Conservation (phyloP, 2,797 vertebrate genomes). For the Discoglossus pictus region DNA sequence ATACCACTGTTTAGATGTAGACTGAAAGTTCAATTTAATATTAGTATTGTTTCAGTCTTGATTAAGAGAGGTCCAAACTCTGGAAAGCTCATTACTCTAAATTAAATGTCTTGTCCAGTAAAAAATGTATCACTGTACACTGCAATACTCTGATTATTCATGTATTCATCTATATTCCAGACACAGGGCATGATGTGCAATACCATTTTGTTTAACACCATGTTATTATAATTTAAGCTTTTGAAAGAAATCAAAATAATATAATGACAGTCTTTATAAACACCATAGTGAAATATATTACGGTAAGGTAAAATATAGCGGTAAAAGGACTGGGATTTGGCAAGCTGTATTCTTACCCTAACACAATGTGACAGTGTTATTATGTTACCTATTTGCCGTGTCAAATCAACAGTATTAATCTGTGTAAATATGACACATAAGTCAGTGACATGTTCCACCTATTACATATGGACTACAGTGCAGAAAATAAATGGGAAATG, state of each 20-base stretch:
- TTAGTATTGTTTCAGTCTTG: too few relatives aligned
- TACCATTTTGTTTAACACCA: too few relatives aligned
- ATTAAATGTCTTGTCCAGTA: too few relatives aligned
- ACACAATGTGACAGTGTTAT: constrained; percentile 61
- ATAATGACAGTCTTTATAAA: background rate
- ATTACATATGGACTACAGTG: constrained; percentile 11
- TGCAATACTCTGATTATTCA: too few relatives aligned
- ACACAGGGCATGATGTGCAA: too few relatives aligned
- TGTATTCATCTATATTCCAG: too few relatives aligned
- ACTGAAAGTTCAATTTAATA: too few relatives aligned
- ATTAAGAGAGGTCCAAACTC: too few relatives aligned
- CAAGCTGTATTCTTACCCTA: constrained; percentile 56
- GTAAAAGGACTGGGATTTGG: constrained; percentile 57
- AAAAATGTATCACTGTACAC: too few relatives aligned
- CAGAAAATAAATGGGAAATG: constrained; percentile 47
- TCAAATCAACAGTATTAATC: constrained; percentile 59
- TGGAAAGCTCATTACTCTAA: too few relatives aligned
- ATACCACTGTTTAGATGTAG: too few relatives aligned
- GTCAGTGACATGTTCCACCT: constrained; percentile 52
- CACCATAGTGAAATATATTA: constrained; percentile 34
- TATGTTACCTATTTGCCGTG: constrained; percentile 58
- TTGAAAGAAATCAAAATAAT: background rate
- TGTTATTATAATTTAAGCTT: too few relatives aligned
- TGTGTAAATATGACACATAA: constrained; percentile 55
- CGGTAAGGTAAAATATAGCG: constrained; percentile 49